Evolutionary conservation across 2,797 vertebrate genomes (phyloP).

Genomic region (Sebastes oblongus): DNA sequence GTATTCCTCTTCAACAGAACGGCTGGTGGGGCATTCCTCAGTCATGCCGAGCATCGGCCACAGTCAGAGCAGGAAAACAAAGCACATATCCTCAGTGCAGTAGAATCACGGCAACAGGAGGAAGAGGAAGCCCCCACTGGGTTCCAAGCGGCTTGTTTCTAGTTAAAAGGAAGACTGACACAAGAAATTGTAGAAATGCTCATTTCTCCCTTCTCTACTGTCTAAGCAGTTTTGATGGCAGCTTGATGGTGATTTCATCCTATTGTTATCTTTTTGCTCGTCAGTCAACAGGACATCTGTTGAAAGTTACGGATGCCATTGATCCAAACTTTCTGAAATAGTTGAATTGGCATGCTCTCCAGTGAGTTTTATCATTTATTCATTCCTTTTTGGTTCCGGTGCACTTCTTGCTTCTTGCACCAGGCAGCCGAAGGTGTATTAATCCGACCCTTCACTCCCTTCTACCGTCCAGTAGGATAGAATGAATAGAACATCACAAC

Average conservation of each 20-base stretch:
- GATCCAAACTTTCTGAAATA: background rate
- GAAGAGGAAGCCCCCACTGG: background rate
- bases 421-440: background rate
- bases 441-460: background rate
- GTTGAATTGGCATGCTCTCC: background rate
- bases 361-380: background rate
- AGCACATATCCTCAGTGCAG: background rate
- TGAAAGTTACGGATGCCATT: background rate
- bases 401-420: background rate
- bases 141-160: background rate
- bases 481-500: background rate
- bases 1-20: background rate
- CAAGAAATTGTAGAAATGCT: background rate
- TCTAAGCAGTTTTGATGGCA: background rate
- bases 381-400: background rate
- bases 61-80: background rate
- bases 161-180: background rate
- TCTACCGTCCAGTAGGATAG: background rate
- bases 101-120: background rate
- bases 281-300: background rate
- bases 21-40: background rate
- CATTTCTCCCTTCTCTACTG: background rate
- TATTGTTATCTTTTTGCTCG: background rate
- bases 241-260: background rate
- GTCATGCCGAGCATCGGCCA: slow-evolving; percentile 1